phyloP scores from a whole-genome alignment of 2,113 vertebrate genomes.

The Sturnus vulgaris region DNA sequence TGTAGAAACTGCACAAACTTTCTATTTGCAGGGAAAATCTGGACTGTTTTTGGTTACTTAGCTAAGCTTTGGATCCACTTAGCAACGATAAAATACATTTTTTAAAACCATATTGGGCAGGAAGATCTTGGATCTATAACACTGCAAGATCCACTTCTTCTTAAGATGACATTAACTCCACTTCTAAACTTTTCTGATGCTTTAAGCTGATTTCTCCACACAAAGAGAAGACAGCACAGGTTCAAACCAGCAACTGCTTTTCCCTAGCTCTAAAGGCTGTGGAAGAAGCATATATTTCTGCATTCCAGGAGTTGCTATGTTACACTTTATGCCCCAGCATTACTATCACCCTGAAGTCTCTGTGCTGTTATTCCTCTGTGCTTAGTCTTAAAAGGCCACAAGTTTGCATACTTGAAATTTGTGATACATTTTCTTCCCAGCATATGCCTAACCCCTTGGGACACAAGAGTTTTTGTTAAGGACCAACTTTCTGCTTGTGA shows the following conservation, averaged over 20 bases:
- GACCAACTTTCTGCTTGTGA: slow-evolving; percentile 6
- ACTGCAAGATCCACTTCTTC: not conserved
- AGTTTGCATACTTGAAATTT: slow-evolving; percentile 5
- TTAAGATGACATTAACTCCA: not conserved
- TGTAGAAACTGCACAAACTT: not conserved
- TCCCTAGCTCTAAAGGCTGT: not conserved
- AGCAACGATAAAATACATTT: not conserved
- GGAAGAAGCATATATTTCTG: not conserved
- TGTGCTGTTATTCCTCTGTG: not conserved
- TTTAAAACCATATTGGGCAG: not conserved
- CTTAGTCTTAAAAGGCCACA: not conserved
- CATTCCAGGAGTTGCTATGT: not conserved
- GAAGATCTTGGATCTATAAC: not conserved
- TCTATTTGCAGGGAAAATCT: not conserved
- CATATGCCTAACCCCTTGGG: not conserved
- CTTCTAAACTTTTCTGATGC: not conserved
- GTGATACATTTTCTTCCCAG: slow-evolving; percentile 1
- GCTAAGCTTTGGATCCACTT: not conserved
- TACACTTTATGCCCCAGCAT: not conserved
- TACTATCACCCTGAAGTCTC: not conserved
- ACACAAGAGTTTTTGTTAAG: not conserved
- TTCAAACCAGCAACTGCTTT: not conserved
- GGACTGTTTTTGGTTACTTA: not conserved
- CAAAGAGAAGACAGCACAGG: not conserved
- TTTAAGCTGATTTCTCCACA: not conserved